Evolutionary conservation across 2,113 vertebrate species (phyloP), one percentile per base, ranked within the genome.

Genomic region (Semnornis frantzii): DNA sequence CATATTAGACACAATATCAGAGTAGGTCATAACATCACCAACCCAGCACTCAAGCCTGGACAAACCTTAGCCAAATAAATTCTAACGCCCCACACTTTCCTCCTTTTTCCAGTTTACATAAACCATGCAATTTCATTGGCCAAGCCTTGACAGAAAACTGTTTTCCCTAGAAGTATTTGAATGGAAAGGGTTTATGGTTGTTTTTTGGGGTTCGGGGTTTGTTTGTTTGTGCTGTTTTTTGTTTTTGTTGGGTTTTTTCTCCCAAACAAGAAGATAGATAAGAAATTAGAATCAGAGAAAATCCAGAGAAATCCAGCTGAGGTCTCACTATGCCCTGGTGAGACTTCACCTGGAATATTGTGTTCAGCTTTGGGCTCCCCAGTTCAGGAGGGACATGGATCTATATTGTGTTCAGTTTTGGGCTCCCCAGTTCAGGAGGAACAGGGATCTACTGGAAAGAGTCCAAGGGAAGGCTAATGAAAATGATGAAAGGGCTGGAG

Each of bases 81-180:
- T 65, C 19, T 13, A 7, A 30, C 34, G 16, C 3, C 12, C 10
- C 1, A 2, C 13, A 13, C 6, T 62, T 73, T 58, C 9, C 31
- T 74, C 15, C 30, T 9, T 4, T 46, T 20, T 3, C 5, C 42
- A 39, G 10, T 78, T 31, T 48, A 42, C 5, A 8, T 16, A 82
- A 63, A 1, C 3, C 23, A 76, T 27, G 1, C 5, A 34, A 10
- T n/a, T 52, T 9, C 23, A 57, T 2, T 39, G 5, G 3, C 19
- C 20, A 62, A 58, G 14, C 6, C 27, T 55, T 65, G 1, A 48
- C 7, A 50, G 71, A 73, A 80, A 20, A 25, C 0, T 21, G 3
- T 44, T 63, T 85, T 63, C 34, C 37, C 13, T 33, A 55, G 6
- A 39, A 48, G 3, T 39, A 52, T 58, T 48, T 70, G 13, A 93